Conservation (phyloP, 2,888 invertebrate genomes). For the Chrysopilus asiliformis region DNA sequence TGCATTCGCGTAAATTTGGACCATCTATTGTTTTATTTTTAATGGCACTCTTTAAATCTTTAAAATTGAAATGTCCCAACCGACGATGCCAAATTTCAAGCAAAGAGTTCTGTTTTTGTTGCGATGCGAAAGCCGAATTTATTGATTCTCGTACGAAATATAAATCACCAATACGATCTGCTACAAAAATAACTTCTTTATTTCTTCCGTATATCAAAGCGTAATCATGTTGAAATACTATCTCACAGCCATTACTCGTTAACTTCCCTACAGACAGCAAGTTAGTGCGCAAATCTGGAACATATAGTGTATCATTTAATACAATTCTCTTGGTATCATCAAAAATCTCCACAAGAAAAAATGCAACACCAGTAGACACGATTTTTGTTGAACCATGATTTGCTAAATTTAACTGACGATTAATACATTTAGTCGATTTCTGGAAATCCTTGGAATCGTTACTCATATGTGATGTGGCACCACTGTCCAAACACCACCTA, state of each 20-base stretch:
- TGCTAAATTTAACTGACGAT: neutral
- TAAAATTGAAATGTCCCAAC: no score
- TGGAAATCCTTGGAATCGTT: neutral
- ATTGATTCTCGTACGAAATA: neutral
- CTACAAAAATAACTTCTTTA: neutral
- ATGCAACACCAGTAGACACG: neutral
- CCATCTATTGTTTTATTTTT: neutral
- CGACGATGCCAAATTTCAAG: no score
- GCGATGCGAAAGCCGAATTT: no score
- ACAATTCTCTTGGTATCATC: neutral
- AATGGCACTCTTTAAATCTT: no score
- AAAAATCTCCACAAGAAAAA: neutral
- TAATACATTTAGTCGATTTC: neutral
- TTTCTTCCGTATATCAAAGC: neutral
- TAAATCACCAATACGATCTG: neutral
- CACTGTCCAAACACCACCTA: neutral
- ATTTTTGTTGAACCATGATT: neutral
- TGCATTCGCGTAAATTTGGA: neutral
- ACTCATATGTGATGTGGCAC: neutral
- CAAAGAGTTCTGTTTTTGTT: no score
- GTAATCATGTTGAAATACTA: neutral
- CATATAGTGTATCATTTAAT: neutral
- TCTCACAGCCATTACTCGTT: neutral
- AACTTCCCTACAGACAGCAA: conserved; percentile 1
- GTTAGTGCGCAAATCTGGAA: conserved; percentile 2